Conservation (phyloP, 2,888 invertebrate species). For the Monoplex corrugatus region DNA sequence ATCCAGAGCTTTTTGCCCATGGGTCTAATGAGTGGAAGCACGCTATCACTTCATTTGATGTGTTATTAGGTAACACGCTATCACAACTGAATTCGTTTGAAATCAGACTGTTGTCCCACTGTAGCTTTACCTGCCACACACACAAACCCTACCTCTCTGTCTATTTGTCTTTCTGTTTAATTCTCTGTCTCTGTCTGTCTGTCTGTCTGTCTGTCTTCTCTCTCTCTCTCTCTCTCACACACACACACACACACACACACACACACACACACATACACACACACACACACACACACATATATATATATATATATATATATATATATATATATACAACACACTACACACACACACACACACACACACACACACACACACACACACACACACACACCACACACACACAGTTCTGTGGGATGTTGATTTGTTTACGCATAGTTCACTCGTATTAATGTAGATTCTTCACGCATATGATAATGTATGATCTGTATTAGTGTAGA, state of each 20-base stretch:
- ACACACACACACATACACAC: constrained; percentile 14
- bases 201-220: not conserved
- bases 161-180: not conserved
- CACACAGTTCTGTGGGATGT: no score
- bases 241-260: not conserved
- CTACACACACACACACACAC: constrained; percentile 3
- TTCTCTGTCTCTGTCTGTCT: not conserved
- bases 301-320: constrained; percentile 22
- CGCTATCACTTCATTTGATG: no score
- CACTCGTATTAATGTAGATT: no score
- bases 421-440: no score
- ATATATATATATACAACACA: not conserved
- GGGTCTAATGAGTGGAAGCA: no score
- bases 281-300: constrained; percentile 19
- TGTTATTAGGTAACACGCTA: no score
- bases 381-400: no score
- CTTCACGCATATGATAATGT: no score
- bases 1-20: not conserved
- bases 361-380: not conserved
- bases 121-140: not conserved
- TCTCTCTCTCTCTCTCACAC: not conserved
- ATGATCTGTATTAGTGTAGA: no score
- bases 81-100: no score
- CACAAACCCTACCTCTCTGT: not conserved
- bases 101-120: not conserved